Conservation (phyloP, 2,888 invertebrate genomes). For the Tiliacea aurago region DNA sequence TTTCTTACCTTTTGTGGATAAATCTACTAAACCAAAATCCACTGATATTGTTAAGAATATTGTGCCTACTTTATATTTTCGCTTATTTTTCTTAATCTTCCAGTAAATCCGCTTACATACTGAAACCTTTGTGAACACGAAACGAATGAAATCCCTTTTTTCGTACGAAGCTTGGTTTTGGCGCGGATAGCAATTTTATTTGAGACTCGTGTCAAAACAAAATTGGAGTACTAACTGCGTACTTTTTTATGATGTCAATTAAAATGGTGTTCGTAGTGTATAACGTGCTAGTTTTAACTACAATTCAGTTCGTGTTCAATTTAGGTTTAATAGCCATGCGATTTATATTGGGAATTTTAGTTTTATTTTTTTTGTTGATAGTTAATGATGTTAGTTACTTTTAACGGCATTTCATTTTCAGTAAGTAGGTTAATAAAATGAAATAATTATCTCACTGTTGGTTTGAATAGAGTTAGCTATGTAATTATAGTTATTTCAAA, state of each 20-base stretch:
- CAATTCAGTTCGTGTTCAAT: constrained; percentile 50
- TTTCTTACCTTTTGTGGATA: constrained; percentile 59
- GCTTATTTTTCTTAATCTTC: constrained; percentile 78
- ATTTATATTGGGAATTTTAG: constrained; percentile 28
- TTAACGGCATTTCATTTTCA: neutral
- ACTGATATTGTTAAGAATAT: constrained; percentile 67
- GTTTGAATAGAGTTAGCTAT: no score
- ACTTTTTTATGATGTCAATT: constrained; percentile 64
- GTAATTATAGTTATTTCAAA: no score
- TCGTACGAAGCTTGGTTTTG: constrained; percentile 58
- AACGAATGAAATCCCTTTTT: constrained; percentile 75
- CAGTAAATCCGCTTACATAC: constrained; percentile 79
- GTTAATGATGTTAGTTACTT: neutral
- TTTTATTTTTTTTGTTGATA: neutral
- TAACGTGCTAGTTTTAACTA: constrained; percentile 49
- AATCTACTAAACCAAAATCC: constrained; percentile 61
- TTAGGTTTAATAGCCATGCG: constrained; percentile 34
- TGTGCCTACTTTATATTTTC: constrained; percentile 73
- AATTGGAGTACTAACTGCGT: constrained; percentile 61
- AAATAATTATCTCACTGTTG: neutral
- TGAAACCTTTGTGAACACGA: constrained; percentile 77
- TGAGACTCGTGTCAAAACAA: constrained; percentile 70
- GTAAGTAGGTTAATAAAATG: no score
- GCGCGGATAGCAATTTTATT: constrained; percentile 65
- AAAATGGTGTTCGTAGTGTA: constrained; percentile 51